Percentiles rank a stretch among this genome's conserved stretches.
Evolutionary conservation across 2,888 invertebrate species (phyloP).

Genomic region (Drepanosiphum platanoidis): DNA sequence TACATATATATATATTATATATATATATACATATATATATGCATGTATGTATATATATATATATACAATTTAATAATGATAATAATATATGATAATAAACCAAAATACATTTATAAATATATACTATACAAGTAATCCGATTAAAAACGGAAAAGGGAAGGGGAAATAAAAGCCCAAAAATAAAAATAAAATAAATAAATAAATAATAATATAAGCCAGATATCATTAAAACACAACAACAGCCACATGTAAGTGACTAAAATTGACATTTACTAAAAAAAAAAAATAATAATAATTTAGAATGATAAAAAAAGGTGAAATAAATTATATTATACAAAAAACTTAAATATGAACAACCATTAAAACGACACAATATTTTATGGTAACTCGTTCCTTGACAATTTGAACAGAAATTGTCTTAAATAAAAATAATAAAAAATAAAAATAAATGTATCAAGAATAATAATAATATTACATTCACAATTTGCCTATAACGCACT

Average conservation of each 20-base stretch:
- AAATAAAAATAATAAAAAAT: slow-evolving; percentile 40
- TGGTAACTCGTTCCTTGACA: slow-evolving; percentile 62
- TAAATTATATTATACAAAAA: slow-evolving; percentile 60
- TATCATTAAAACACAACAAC: slow-evolving; percentile 51
- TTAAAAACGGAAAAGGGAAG: slow-evolving; percentile 28
- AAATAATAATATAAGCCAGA: slow-evolving; percentile 38
- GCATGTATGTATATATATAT: slow-evolving; percentile 47
- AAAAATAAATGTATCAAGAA: slow-evolving; percentile 59
- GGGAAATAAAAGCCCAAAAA: slow-evolving; percentile 48
- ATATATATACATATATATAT: slow-evolving; percentile 47
- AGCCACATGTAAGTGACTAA: slow-evolving; percentile 55
- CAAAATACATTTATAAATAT: slow-evolving; percentile 58
- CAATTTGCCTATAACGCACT: slow-evolving; percentile 54
- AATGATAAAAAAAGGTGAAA: slow-evolving; percentile 56
- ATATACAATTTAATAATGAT: slow-evolving; percentile 59
- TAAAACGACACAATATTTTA: slow-evolving; percentile 62
- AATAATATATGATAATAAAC: slow-evolving; percentile 56
- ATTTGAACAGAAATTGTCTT: slow-evolving; percentile 57
- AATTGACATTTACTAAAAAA: slow-evolving; percentile 61
- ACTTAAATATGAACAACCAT: slow-evolving; percentile 62
- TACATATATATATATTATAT: slow-evolving; percentile 46
- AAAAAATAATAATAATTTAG: slow-evolving; percentile 54
- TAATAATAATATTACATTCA: slow-evolving; percentile 58
- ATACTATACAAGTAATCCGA: slow-evolving; percentile 46
- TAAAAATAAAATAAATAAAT: slow-evolving; percentile 27